These are phyloP conservation scores for Heterocephalus glaber DNA, from an alignment of 2,113 vertebrate species.

Conservation along the genomic window DNA sequence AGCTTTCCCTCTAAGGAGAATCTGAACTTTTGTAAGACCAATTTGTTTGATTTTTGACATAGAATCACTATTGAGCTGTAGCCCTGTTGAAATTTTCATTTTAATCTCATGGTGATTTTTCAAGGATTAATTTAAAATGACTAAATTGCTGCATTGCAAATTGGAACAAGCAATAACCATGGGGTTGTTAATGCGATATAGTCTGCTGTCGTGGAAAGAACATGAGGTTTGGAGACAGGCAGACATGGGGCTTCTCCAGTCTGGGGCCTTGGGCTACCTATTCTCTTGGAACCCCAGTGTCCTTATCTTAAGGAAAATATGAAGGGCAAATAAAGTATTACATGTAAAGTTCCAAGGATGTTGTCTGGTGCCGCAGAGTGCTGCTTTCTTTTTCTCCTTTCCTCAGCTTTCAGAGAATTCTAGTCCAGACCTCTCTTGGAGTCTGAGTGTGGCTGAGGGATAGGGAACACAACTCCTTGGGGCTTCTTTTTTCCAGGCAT, in stretches of 20 bases:
- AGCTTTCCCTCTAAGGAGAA: constrained; percentile 69
- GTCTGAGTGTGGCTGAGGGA: not conserved
- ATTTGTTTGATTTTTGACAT: constrained; percentile 77
- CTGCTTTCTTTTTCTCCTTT: not conserved
- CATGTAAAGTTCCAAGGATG: constrained; percentile 25
- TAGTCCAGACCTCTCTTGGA: not conserved
- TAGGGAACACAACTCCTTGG: not conserved
- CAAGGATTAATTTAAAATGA: constrained; percentile 78
- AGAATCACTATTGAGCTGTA: constrained; percentile 60
- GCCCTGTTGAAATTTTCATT: constrained; percentile 78
- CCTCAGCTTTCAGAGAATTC: not conserved
- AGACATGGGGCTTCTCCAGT: not conserved
- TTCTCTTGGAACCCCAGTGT: not conserved
- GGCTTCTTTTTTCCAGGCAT: constrained; percentile 17
- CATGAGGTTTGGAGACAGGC: constrained; percentile 48
- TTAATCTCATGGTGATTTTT: constrained; percentile 81
- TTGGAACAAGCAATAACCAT: constrained; percentile 77
- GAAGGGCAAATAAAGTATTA: not conserved
- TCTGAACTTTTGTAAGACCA: constrained; percentile 74
- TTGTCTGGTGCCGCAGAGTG: not conserved
- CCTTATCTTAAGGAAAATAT: constrained; percentile 29
- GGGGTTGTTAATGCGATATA: constrained; percentile 55
- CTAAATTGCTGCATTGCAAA: constrained; percentile 73
- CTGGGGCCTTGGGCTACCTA: not conserved
- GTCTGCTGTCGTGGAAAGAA: constrained; percentile 30